phyloP scores from a whole-genome alignment of 2,888 invertebrate species.

The Agrotis exclamationis region DNA sequence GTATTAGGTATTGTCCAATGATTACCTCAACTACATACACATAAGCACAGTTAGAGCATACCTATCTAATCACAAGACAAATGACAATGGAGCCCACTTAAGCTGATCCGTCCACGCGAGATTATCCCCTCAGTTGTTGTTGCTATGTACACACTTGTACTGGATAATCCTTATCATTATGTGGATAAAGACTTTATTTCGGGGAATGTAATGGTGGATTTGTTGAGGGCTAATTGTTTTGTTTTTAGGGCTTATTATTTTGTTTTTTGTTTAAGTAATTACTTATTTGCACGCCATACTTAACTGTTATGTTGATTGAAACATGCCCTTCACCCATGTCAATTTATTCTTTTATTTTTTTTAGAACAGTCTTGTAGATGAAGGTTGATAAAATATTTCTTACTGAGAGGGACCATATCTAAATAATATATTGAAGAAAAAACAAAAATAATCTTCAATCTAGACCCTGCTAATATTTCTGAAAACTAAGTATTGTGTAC shows the following conservation, averaged over 20 bases:
- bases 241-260: slow-evolving; percentile 8
- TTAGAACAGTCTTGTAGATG: no score
- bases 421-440: no score
- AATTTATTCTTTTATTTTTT: neutral
- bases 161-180: slow-evolving; percentile 54
- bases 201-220: slow-evolving; percentile 17
- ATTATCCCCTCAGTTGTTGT: slow-evolving; percentile 65
- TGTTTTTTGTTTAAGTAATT: neutral
- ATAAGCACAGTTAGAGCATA: slow-evolving; percentile 37
- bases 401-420: no score
- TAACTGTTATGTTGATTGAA: neutral
- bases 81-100: slow-evolving; percentile 70
- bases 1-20: slow-evolving; percentile 44
- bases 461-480: no score
- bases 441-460: no score
- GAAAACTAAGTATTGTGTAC: no score
- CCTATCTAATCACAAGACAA: slow-evolving; percentile 71
- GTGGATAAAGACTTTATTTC: slow-evolving; percentile 42
- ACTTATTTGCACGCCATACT: neutral
- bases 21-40: slow-evolving; percentile 49
- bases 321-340: no score
- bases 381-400: no score
- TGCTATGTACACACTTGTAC: slow-evolving; percentile 48
- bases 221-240: slow-evolving; percentile 32
- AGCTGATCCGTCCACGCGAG: slow-evolving; percentile 69